Base-by-base conservation (phyloP, 2,888 invertebrate genomes). In the Chelonus formosanus region DNA sequence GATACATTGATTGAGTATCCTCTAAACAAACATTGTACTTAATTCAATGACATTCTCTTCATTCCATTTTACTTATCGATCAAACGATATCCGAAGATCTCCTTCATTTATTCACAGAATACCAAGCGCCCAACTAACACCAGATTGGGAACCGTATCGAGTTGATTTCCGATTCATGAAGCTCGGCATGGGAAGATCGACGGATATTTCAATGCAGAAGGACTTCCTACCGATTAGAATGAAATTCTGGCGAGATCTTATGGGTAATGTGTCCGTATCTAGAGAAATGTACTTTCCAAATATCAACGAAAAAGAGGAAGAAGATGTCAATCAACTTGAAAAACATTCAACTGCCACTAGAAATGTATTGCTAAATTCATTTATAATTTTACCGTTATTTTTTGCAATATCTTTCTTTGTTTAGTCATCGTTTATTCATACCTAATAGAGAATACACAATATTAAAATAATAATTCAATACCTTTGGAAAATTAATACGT, bases 141-240 rank as follows among this genome's bases (percentile, higher is more conserved):
- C 73, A 31, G 64, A 64, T 36, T 82, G 82, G 82, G 74, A 78
- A n/a, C 74, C 75, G 40, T 83, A 76, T 67, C 74, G 74, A 58
- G 56, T 65, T 34, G 50, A 73, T 52, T 58, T 73, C 48, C 64
- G 69, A n/a, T 79, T 75, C 69, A 74, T 82, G 76, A 74, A 64
- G 68, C 71, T 82, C 55, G 80, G 79, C 47, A 63, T 53, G n/a
- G 75, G 71, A 5, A 70, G 44, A 57, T 67, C 55, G n/a, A 69
- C 78, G 58, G 69, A 76, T 48, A 61, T 72, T n/a, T 65, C 67
- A 3, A 74, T 81, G 69, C 63, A 74, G 52, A 10, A 59, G 6
- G 59, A 73, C 62, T 80, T 79, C 63, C 69, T 76, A 31, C 62
- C 74, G 3, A 69, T 71, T 3, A 74, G 76, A 69, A 81, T 80